Percentiles rank a stretch among this genome's conserved stretches.
phyloP scores from a whole-genome alignment of 1,140 invertebrate species.

The Zaprionus gabonicus region DNA sequence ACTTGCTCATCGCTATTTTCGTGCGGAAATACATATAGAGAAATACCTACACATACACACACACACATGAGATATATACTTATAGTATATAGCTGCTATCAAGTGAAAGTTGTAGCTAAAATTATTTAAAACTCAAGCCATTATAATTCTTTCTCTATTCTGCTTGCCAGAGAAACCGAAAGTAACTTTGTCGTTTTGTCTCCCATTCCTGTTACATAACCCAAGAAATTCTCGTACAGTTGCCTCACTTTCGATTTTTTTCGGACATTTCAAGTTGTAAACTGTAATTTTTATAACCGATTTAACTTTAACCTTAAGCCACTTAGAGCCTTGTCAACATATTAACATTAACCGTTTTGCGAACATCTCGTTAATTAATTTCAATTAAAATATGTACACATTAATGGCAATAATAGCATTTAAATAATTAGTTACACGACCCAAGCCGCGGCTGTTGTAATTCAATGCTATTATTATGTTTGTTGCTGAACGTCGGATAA shows the following conservation, averaged over 20 bases:
- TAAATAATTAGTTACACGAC: slow-evolving; percentile 76
- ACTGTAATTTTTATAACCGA: neutral
- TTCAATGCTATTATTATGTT: slow-evolving; percentile 31
- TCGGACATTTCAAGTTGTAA: neutral
- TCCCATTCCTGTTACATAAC: slow-evolving; percentile 21
- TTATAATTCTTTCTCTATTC: neutral
- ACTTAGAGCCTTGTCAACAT: slow-evolving; percentile 30
- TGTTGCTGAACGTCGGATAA: neutral
- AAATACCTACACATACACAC: neutral
- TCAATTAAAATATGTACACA: slow-evolving; percentile 65
- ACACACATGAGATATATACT: slow-evolving; percentile 21
- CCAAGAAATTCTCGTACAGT: slow-evolving; percentile 6
- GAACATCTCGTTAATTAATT: slow-evolving; percentile 69
- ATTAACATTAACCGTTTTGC: slow-evolving; percentile 51
- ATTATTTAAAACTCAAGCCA: slow-evolving; percentile 33
- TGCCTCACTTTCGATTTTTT: neutral
- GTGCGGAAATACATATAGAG: slow-evolving; percentile 61
- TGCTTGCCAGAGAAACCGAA: slow-evolving; percentile 22
- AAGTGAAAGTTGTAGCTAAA: slow-evolving; percentile 16
- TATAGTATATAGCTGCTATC: slow-evolving; percentile 21
- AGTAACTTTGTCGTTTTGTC: slow-evolving; percentile 15
- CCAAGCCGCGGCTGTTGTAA: slow-evolving; percentile 22
- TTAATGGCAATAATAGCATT: slow-evolving; percentile 72
- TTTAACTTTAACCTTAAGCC: slow-evolving; percentile 14
- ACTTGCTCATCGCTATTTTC: slow-evolving; percentile 79